A percentile compares a stretch with the other conserved stretches of the same genome.
Conservation (phyloP, 2,113 vertebrate species). For the Taxidea taxus region DNA sequence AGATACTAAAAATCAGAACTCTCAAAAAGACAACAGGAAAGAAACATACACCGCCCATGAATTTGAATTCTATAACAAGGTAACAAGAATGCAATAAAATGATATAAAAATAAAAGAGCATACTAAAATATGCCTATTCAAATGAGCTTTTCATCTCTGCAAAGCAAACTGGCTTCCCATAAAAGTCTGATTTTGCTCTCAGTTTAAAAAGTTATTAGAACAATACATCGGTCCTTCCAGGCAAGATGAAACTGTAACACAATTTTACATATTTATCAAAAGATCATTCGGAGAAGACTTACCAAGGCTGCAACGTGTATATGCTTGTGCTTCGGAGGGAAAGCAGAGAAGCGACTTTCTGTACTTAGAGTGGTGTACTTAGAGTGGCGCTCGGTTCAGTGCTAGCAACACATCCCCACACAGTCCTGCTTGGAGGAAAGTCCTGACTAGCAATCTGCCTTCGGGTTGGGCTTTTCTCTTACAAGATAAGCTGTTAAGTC, state of each 20-base stretch:
- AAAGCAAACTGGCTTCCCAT: not conserved
- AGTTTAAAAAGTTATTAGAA: constrained; percentile 15
- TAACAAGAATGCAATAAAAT: not conserved
- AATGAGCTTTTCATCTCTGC: constrained; percentile 22
- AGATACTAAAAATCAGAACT: constrained; percentile 17
- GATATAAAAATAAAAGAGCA: constrained; percentile 3
- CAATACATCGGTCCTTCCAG: constrained; percentile 17
- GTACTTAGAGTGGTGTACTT: constrained; percentile 40
- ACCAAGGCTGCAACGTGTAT: constrained; percentile 51
- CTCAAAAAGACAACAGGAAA: constrained; percentile 17
- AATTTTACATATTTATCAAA: constrained; percentile 41
- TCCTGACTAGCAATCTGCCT: constrained; percentile 52
- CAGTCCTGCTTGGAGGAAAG: constrained; percentile 30
- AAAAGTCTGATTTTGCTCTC: not conserved
- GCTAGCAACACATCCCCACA: constrained; percentile 31
- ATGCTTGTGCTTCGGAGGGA: constrained; percentile 30
- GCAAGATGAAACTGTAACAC: constrained; percentile 23
- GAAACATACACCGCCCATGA: not conserved
- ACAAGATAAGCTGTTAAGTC: constrained; percentile 78
- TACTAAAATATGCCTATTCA: constrained; percentile 25
- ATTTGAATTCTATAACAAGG: constrained; percentile 19
- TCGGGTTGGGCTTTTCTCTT: constrained; percentile 71
- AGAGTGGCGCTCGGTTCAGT: constrained; percentile 40
- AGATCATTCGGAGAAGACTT: constrained; percentile 63
- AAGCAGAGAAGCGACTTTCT: constrained; percentile 25